A percentile compares a stretch with the other conserved stretches of the same genome.
These are phyloP conservation scores for Steromphala cineraria DNA, from an alignment of 2,888 invertebrate genomes.

Conservation along the genomic window DNA sequence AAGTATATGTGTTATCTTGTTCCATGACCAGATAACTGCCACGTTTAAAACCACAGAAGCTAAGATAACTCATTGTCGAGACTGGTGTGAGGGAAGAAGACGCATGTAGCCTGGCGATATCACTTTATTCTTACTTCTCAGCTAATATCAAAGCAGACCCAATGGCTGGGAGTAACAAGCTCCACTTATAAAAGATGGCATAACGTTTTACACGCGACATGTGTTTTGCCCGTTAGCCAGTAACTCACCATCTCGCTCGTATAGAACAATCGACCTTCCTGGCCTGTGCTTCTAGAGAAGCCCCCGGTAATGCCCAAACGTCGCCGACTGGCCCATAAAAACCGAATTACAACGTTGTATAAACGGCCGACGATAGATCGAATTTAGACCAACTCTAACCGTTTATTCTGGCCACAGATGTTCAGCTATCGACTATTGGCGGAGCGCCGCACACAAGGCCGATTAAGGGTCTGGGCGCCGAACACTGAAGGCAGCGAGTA, in stretches of 20 bases:
- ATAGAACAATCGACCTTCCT: neutral
- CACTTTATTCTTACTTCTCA: too few relatives aligned
- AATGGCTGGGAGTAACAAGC: neutral
- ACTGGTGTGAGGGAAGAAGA: too few relatives aligned
- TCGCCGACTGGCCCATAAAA: slow-evolving; percentile 16
- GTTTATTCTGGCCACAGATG: slow-evolving; percentile 16
- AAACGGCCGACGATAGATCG: slow-evolving; percentile 16
- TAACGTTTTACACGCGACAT: neutral
- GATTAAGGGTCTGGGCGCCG: neutral
- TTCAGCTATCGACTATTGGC: neutral
- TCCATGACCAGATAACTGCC: too few relatives aligned
- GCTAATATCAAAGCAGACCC: neutral
- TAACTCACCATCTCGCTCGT: neutral
- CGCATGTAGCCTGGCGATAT: too few relatives aligned
- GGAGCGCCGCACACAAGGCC: neutral
- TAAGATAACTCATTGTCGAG: too few relatives aligned
- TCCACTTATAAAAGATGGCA: neutral
- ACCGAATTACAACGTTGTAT: slow-evolving; percentile 16
- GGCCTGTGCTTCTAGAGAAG: neutral
- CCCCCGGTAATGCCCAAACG: neutral
- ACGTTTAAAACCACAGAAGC: too few relatives aligned
- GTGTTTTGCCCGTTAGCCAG: neutral
- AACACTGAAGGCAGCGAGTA: neutral
- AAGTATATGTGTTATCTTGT: too few relatives aligned
- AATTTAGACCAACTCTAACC: slow-evolving; percentile 20